Conservation (phyloP, 2,113 vertebrate species). For the Campylorhamphus procurvoides region DNA sequence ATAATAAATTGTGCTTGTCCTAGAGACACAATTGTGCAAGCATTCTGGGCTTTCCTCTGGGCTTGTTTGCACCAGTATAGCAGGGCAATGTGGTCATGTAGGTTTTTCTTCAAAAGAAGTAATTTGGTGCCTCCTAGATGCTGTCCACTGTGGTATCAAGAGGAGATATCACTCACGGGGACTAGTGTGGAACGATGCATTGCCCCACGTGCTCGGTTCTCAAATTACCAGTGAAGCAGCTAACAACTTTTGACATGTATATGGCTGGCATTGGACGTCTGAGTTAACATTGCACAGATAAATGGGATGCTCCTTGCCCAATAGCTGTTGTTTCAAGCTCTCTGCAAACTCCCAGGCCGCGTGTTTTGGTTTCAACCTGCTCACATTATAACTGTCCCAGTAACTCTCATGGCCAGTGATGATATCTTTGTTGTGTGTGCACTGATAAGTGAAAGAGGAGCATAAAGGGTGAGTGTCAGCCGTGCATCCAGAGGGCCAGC, state of each 20-base stretch:
- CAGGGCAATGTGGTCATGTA: not conserved
- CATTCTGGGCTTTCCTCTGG: not conserved
- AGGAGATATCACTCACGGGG: not conserved
- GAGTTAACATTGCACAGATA: not conserved
- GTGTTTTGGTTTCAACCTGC: not conserved
- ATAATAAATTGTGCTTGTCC: not conserved
- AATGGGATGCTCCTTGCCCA: not conserved
- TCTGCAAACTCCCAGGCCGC: not conserved
- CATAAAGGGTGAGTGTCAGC: rapidly evolving
- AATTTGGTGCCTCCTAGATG: not conserved
- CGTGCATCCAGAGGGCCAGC: not conserved
- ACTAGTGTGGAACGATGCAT: rapidly evolving
- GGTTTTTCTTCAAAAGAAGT: not conserved
- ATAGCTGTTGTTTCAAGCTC: not conserved
- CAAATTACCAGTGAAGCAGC: not conserved
- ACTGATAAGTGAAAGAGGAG: not conserved
- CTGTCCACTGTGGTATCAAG: not conserved
- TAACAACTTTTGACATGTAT: not conserved
- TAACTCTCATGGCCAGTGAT: rapidly evolving
- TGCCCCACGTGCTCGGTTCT: not conserved
- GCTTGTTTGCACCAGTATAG: not conserved
- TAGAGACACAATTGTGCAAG: not conserved
- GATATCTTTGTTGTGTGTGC: rapidly evolving
- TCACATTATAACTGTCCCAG: not conserved
- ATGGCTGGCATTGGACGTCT: rapidly evolving